Percentiles rank a stretch among this genome's conserved stretches.
phyloP scores from a whole-genome alignment of 2,113 vertebrate genomes.

The Silurus glanis region DNA sequence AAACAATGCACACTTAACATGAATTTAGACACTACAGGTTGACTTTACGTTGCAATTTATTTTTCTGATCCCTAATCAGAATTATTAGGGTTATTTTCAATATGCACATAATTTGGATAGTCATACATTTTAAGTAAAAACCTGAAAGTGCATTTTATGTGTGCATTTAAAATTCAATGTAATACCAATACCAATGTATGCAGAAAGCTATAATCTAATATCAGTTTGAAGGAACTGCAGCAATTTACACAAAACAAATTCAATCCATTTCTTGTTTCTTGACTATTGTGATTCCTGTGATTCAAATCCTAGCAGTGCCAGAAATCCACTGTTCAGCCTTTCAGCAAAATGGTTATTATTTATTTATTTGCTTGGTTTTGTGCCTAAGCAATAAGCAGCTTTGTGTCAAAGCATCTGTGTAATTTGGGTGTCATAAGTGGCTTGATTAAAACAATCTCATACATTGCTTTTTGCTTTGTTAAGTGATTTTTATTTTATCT shows the following conservation, averaged over 20 bases:
- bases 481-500: not conserved
- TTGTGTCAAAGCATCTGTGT: not conserved
- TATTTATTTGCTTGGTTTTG: not conserved
- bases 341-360: not conserved
- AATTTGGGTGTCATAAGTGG: not conserved
- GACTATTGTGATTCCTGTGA: no score
- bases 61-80: not conserved
- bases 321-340: not conserved
- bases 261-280: not conserved
- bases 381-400: not conserved
- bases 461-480: not conserved
- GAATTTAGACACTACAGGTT: not conserved
- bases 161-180: not conserved
- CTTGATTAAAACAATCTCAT: not conserved
- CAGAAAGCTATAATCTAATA: not conserved
- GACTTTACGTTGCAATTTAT: not conserved
- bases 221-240: not conserved
- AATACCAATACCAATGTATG: not conserved
- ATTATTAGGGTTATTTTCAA: not conserved
- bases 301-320: not conserved
- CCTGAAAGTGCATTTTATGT: not conserved
- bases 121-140: not conserved
- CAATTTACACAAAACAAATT: not conserved
- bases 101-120: not conserved
- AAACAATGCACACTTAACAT: not conserved